These are phyloP conservation scores for Simalia tracyae DNA, from an alignment of 2,797 vertebrate species.

Conservation along the genomic window DNA sequence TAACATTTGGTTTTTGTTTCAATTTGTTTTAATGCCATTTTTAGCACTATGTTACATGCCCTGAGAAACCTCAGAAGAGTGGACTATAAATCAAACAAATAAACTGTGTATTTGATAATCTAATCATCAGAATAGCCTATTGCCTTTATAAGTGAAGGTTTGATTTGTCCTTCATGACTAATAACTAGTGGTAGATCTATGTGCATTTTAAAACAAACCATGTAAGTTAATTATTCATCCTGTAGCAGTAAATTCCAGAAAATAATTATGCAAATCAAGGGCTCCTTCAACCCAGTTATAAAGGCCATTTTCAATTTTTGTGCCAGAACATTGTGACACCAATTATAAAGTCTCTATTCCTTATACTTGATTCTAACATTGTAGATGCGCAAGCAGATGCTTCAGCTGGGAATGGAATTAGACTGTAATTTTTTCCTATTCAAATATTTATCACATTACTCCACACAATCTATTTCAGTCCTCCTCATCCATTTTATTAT, in stretches of 20 bases:
- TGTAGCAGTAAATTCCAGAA: not conserved
- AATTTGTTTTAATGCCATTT: not conserved
- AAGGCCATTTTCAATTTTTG: not conserved
- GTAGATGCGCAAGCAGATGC: not conserved
- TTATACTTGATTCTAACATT: not conserved
- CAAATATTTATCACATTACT: conserved; percentile 53
- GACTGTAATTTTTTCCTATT: conserved; percentile 34
- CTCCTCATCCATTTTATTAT: conserved; percentile 57
- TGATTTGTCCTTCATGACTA: not conserved
- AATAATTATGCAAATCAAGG: not conserved
- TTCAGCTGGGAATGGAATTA: not conserved
- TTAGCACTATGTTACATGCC: not conserved
- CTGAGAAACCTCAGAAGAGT: not conserved
- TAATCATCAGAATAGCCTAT: not conserved
- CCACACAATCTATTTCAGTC: conserved; percentile 55
- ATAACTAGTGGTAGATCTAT: not conserved
- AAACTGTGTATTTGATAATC: not conserved
- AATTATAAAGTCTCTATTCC: not conserved
- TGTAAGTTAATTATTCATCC: not conserved
- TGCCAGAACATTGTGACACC: not conserved
- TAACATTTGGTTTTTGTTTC: not conserved
- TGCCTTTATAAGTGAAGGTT: not conserved
- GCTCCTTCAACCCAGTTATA: not conserved
- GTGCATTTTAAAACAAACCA: not conserved
- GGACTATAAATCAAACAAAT: not conserved